Base-by-base conservation (phyloP, 1,140 invertebrate genomes). In the Bacillus rossius region DNA sequence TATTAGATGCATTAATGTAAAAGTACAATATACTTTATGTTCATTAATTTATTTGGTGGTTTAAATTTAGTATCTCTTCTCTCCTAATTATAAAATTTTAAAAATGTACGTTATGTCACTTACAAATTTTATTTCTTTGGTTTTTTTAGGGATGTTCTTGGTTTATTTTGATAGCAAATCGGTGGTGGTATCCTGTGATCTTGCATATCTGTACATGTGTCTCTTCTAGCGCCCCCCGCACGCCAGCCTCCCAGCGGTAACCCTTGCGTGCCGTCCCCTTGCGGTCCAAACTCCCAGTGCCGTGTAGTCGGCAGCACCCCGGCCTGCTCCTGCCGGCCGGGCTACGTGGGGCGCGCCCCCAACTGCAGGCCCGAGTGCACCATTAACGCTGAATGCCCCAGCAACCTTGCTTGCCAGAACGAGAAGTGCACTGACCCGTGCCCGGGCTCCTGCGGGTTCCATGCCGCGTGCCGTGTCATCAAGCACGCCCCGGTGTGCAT, bases 221-320 rank as follows among this genome's bases (percentile, higher is more conserved):
- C 8, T 37, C 59, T 54, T 45, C 20, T 55, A 64, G 63, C 57
- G 54, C 54, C 62, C 38, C 67, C 65, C 37, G 64, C 65, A 25
- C 62, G 37, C 57, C 61, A 29, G 59, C 48, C 26, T 57, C 53
- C 51, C n/a, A 48, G 20, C 26, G 40, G 43, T 3, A 63, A 69
- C 37, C 68, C 68, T 50, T 67, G 73, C 61, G 60, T 73, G 34
- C 69, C 74, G 16, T 77, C 73, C 41, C 73, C 73, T 19, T 75
- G 75, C 63, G 77, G 75, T 7, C 62, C 68, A 2, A 71, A 75
- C 55, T 71, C 74, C 17, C 52, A 69, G 10, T 75, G 74, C 57
- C 64, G 70, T 41, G 66, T 71, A 2, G 58, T 67, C 20, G 70
- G 71, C 22, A 61, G 56, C 19, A 64, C 47, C 62, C 65, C 68